Conservation (phyloP, 1,140 invertebrate genomes). For the Proales similis region DNA sequence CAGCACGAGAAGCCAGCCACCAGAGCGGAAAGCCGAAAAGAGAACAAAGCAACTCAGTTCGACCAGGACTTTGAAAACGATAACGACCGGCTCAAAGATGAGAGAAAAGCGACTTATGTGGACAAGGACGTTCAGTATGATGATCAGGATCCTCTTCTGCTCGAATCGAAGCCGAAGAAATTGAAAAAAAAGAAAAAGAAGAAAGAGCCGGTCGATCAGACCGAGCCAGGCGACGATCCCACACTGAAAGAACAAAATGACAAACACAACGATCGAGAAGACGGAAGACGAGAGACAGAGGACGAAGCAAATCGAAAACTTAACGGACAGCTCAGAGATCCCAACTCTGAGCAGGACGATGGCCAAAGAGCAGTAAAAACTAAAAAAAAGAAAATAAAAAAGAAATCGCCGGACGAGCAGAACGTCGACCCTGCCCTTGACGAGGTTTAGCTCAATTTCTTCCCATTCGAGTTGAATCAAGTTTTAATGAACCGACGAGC, state of each 20-base stretch:
- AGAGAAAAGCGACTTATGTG: neutral
- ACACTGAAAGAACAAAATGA: too few relatives aligned
- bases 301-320: neutral
- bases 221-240: slow-evolving; percentile 9
- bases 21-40: neutral
- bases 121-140: too few relatives aligned
- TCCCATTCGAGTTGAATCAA: too few relatives aligned
- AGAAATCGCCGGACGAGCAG: neutral
- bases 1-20: too few relatives aligned
- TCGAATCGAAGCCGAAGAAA: too few relatives aligned
- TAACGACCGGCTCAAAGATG: too few relatives aligned
- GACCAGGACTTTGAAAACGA: neutral
- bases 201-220: neutral
- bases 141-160: too few relatives aligned
- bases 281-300: too few relatives aligned
- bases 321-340: neutral
- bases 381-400: neutral
- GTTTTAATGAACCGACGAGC: too few relatives aligned
- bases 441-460: too few relatives aligned
- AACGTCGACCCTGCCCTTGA: too few relatives aligned
- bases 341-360: neutral
- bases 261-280: too few relatives aligned
- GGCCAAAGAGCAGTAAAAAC: neutral
- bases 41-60: neutral
- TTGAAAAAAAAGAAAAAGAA: slow-evolving; percentile 2